phyloP scores from a whole-genome alignment of 2,888 invertebrate species.

The Drosophila longiperda region DNA sequence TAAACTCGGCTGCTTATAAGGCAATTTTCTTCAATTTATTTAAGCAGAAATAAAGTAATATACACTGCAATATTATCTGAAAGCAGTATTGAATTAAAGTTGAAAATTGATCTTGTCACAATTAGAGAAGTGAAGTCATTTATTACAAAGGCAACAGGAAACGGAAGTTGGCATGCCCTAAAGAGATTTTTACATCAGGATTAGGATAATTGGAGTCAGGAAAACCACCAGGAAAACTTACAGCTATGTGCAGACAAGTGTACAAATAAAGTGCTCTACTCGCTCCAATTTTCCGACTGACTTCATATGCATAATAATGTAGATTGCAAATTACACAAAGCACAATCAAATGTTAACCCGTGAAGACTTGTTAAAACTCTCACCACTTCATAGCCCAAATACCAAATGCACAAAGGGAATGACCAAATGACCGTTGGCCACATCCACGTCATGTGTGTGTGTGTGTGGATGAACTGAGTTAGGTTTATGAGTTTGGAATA shows the following conservation, averaged over 20 bases:
- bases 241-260: background rate
- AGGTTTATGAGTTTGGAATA: conserved; percentile 39
- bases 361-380: conserved; percentile 46
- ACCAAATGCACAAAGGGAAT: conserved; percentile 67
- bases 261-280: too few relatives aligned
- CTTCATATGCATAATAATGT: conserved; percentile 34
- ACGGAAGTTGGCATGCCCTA: conserved; percentile 13
- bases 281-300: conserved; percentile 10
- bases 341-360: conserved; percentile 34
- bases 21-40: conserved; percentile 51
- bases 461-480: conserved; percentile 9
- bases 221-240: background rate
- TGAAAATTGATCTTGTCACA: conserved; percentile 44
- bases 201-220: background rate
- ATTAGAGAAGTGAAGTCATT: background rate
- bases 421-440: conserved; percentile 56
- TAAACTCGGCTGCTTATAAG: conserved; percentile 33
- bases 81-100: conserved; percentile 49
- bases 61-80: conserved; percentile 9
- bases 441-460: conserved; percentile 13
- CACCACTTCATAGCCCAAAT: conserved; percentile 44
- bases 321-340: conserved; percentile 33
- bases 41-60: conserved; percentile 47
- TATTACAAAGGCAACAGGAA: conserved; percentile 12
- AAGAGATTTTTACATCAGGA: background rate